Evolutionary conservation across 2,113 vertebrate genomes (phyloP), one percentile per base, ranked within the genome.

Genomic region (Laticauda colubrina): DNA sequence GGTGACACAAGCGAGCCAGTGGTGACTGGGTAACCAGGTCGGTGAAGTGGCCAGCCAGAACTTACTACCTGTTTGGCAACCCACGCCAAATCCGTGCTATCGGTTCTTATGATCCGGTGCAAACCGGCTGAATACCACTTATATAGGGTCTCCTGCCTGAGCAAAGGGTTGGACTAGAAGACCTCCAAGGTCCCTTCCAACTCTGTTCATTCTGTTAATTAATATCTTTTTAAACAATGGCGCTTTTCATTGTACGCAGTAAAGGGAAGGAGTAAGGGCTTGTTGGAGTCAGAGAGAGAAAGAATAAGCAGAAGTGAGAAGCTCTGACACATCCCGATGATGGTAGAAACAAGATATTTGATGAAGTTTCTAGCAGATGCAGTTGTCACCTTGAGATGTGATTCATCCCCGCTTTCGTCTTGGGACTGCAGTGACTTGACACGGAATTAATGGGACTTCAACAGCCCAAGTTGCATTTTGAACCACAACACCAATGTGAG

Each of bases 351-450:
- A 93, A 93, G 91, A 56, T 86, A 2, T 0, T 92, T 56, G 29
- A 57, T 54, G 90, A 88, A 92, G 89, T 93, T 95, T 93, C 94
- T 93, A 94, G 86, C 94, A 91, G 92, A 51, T 92, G 21, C 85
- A 48, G 23, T 95, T 90, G 91, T n/a, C 92, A 85, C 88, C 94
- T 85, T 55, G 29, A 12, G 57, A 48, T 8, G 87, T 90, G 92
- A 90, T 93, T 95, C 64, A 87, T 95, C 94, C 89, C 95, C 92
- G 85, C 94, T 81, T 93, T 26, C 81, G 94, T 92, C 89, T 86
- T 0, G 6, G 55, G 43, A 2, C 8, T 56, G 39, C 89, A 14
- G 51, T 59, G 92, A 85, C 85, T 0, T 0, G 89, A 59, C 39
- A 21, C 93, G 92, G 94, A 91, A 86, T 20, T 0, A 91, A 57